These are phyloP conservation scores for Noctua pronuba DNA, from an alignment of 2,888 invertebrate genomes.

Conservation along the genomic window DNA sequence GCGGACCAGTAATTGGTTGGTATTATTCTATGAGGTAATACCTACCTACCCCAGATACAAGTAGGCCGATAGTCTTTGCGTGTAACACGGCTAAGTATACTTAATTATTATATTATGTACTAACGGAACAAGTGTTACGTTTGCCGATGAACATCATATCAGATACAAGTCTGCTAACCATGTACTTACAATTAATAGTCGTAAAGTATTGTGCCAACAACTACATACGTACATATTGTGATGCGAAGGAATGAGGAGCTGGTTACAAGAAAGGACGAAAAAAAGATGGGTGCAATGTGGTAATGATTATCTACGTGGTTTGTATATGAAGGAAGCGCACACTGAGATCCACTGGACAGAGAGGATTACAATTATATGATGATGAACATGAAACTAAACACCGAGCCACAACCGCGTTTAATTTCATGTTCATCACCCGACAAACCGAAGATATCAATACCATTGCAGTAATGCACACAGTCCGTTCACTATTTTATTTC, in stretches of 20 bases:
- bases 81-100: neutral
- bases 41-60: neutral
- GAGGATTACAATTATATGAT: no score
- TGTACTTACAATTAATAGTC: slow-evolving; percentile 12
- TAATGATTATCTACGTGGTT: neutral
- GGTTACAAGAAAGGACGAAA: neutral
- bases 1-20: neutral
- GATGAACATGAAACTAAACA: no score
- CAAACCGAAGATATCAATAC: no score
- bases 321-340: neutral
- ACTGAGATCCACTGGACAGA: neutral
- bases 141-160: slow-evolving; percentile 22
- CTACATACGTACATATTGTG: neutral
- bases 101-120: slow-evolving; percentile 24
- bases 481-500: no score
- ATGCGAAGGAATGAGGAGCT: neutral
- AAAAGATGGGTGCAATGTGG: neutral
- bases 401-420: no score
- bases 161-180: slow-evolving; percentile 12
- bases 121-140: slow-evolving; percentile 21
- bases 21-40: neutral
- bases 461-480: no score
- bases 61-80: neutral
- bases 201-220: slow-evolving; percentile 9
- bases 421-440: no score